Conservation (phyloP, 2,113 vertebrate species). For the zebrafish (Danio rerio) region DNA sequence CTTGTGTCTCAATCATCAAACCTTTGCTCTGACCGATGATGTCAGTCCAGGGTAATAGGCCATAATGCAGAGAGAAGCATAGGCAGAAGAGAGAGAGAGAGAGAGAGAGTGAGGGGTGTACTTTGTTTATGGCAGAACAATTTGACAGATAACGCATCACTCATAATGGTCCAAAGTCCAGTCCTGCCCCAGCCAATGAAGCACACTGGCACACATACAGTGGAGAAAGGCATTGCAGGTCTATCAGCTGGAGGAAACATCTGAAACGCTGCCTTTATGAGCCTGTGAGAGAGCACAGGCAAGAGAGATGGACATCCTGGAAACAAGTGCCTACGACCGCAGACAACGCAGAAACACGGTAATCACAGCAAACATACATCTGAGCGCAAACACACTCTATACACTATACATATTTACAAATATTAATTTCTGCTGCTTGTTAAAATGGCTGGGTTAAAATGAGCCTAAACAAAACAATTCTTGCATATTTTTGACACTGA, state of each 20-base stretch:
- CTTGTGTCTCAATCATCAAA: constrained; percentile 45
- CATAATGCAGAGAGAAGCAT: constrained; percentile 38
- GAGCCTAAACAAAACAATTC: too few relatives aligned
- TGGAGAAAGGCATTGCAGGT: constrained; percentile 19
- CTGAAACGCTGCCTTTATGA: neutral
- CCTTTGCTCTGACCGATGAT: constrained; percentile 61
- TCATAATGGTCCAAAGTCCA: constrained; percentile 73
- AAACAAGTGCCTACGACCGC: constrained; percentile 75
- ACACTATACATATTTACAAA: too few relatives aligned
- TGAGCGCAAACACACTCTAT: constrained; percentile 54
- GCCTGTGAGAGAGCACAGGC: neutral
- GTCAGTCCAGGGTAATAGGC: constrained; percentile 68
- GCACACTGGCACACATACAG: constrained; percentile 48
- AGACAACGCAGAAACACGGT: constrained; percentile 75
- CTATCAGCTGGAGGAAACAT: constrained; percentile 11
- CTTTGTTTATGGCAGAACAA: constrained; percentile 70
- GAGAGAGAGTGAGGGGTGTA: constrained; percentile 55
- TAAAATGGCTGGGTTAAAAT: too few relatives aligned
- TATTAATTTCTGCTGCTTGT: too few relatives aligned
- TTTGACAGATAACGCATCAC: constrained; percentile 64
- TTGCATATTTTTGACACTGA: too few relatives aligned
- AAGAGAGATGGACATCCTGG: constrained; percentile 79
- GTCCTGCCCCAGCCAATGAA: constrained; percentile 23
- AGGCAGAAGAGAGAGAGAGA: constrained; percentile 55
- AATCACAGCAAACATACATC: constrained; percentile 33